Base-by-base conservation (phyloP, 92 coral and sea anemone genomes). In the Bergia puertoricense region DNA sequence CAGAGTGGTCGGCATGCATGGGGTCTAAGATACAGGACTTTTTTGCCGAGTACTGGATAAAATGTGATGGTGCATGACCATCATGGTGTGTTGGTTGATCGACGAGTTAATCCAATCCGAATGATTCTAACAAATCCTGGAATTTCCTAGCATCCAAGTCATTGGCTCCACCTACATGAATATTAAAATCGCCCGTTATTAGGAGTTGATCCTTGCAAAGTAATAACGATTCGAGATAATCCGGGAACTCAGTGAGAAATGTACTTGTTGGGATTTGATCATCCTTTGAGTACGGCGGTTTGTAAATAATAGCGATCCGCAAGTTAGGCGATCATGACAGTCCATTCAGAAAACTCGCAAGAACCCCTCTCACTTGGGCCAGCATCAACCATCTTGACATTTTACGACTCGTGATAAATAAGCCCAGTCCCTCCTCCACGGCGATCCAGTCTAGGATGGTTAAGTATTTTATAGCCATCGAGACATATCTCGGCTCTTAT, bases 391-490 rank as follows among this genome's bases (percentile, higher is more conserved):
- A 30, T 30, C 30, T 30, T 30, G 30, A 30, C 30, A 77, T 74
- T 82, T 45, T 88, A 74, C 85, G 91, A 89, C 76, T 85, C 86
- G 42, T 78, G 81, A 74, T 81, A 80, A 51, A 91, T 85, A 65
- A 79, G 74, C 8, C 90, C 90, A 86, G 89, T 89, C 48, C 90
- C 79, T 46, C 94, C 94, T n/a, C 90, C 90, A 8, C 90, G 74
- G 42, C 87, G 74, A 76, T 62, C 74, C 38, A 51, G 23, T 51
- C 94, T 81, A 14, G 83, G 72, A 69, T 80, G 90, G 56, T 89
- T 92, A 40, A 92, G 71, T 57, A 89, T 37, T 41, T 66, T 91
- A 46, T 91, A 89, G 1, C 94, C 94, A 85, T 65, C 66, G 16
- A 88, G 91, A 22, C 91, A 88, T 44, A 89, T 86, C 62, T 88